These are phyloP conservation scores for Brachionus plicatilis DNA, from an alignment of 1,140 invertebrate species.

Conservation along the genomic window DNA sequence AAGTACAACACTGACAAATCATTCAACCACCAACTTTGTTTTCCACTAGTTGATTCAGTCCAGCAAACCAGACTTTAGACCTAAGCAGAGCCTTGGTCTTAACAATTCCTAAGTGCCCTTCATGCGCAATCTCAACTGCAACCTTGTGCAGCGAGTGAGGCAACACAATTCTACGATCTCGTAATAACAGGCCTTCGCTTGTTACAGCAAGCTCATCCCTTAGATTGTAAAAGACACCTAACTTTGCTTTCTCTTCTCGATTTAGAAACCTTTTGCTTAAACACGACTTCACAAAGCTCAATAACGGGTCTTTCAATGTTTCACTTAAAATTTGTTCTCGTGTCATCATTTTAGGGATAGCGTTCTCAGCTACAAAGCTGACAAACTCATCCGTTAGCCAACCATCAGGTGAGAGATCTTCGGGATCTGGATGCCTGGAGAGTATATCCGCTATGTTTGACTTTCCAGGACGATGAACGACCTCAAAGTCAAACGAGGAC, in stretches of 20 bases:
- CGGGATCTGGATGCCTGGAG: background rate
- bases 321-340: background rate
- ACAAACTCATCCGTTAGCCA: background rate
- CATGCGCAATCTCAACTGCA: slow-evolving; percentile 42
- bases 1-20: background rate
- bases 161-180: slow-evolving; percentile 41
- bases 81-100: slow-evolving; percentile 43
- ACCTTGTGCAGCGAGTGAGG: slow-evolving; percentile 40
- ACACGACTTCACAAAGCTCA: background rate
- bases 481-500: background rate
- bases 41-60: slow-evolving; percentile 42
- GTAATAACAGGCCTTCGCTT: slow-evolving; percentile 35
- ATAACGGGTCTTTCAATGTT: background rate
- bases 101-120: slow-evolving; percentile 42
- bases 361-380: background rate
- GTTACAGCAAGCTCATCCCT: background rate
- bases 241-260: background rate
- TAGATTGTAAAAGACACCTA: background rate
- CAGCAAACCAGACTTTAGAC: slow-evolving; percentile 43
- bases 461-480: background rate
- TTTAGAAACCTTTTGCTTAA: background rate
- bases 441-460: background rate
- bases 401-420: background rate
- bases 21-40: slow-evolving; percentile 38
- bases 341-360: background rate